Evolutionary conservation across 1,140 invertebrate species (phyloP).

Genomic region (Bombus huntii): DNA sequence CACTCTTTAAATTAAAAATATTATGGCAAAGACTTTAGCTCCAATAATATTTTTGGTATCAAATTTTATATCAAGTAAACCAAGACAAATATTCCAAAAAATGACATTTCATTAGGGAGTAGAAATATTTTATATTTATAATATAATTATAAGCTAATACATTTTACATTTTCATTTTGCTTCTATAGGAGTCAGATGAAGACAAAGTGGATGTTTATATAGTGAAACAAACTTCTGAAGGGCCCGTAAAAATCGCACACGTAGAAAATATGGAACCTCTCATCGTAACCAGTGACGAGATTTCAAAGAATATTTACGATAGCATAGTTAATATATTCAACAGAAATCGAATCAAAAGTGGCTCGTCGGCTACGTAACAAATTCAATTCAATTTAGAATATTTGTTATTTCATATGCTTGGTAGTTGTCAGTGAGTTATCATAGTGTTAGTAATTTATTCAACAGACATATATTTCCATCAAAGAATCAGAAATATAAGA

Average conservation of each 20-base stretch:
- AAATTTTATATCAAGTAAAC: too few species aligned
- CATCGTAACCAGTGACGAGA: background rate
- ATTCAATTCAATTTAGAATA: background rate
- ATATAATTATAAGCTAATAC: too few species aligned
- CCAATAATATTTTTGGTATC: too few species aligned
- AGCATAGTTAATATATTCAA: background rate
- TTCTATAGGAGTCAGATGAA: background rate
- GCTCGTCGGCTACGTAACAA: background rate
- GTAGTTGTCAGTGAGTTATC: background rate
- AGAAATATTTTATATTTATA: too few species aligned
- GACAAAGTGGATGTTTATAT: background rate
- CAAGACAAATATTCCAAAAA: too few species aligned
- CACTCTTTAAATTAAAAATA: too few species aligned
- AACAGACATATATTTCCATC: background rate
- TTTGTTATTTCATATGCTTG: background rate
- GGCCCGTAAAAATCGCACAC: background rate
- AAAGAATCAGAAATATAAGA: background rate
- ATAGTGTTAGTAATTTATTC: background rate
- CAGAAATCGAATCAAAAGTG: background rate
- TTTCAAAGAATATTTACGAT: slow-evolving; percentile 3
- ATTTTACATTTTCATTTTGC: background rate
- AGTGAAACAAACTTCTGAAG: slow-evolving; percentile 1
- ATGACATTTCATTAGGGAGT: too few species aligned
- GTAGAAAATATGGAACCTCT: background rate
- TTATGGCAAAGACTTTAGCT: too few species aligned